phyloP scores from a whole-genome alignment of 30 jellyfish, hydroid and myxozoan species.

The Haliclystus octoradiatus region DNA sequence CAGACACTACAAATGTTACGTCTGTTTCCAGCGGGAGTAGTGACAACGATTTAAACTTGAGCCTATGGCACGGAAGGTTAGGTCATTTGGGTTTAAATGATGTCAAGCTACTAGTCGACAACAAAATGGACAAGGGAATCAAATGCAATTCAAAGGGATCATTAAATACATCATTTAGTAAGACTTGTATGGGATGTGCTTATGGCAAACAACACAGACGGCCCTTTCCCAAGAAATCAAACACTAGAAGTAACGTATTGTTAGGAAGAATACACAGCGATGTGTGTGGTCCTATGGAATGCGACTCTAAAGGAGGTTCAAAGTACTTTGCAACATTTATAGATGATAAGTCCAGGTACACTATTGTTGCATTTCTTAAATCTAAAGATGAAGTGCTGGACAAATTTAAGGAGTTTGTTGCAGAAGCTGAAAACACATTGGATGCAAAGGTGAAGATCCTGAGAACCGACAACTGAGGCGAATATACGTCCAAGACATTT shows the following conservation, averaged over 20 bases:
- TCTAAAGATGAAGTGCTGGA: constrained; percentile 9
- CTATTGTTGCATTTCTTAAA: constrained; percentile 12
- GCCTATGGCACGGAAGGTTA: constrained; percentile 15
- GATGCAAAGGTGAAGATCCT: not conserved
- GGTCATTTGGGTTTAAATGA: constrained; percentile 8
- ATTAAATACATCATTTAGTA: too few relatives aligned
- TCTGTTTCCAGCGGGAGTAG: too few relatives aligned
- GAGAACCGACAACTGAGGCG: not conserved
- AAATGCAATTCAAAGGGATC: constrained; percentile 4
- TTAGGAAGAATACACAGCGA: constrained; percentile 2
- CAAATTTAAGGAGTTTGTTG: not conserved
- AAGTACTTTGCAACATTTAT: constrained; percentile 22
- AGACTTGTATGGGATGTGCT: constrained; percentile 14
- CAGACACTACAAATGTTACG: too few relatives aligned
- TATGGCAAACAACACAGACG: constrained; percentile 16
- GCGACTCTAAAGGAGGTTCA: constrained; percentile 17
- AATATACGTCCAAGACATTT: not conserved
- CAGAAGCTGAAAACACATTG: not conserved
- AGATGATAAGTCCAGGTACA: constrained; percentile 21
- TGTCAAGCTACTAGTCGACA: constrained; percentile 6
- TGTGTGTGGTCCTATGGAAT: constrained; percentile 22
- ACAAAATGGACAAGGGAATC: constrained; percentile 22
- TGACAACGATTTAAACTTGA: too few relatives aligned
- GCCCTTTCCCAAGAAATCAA: constrained; percentile 12
- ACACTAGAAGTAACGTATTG: constrained; percentile 3